These are phyloP conservation scores for Microtus pennsylvanicus DNA, from an alignment of 2,113 vertebrate genomes.

Conservation along the genomic window DNA sequence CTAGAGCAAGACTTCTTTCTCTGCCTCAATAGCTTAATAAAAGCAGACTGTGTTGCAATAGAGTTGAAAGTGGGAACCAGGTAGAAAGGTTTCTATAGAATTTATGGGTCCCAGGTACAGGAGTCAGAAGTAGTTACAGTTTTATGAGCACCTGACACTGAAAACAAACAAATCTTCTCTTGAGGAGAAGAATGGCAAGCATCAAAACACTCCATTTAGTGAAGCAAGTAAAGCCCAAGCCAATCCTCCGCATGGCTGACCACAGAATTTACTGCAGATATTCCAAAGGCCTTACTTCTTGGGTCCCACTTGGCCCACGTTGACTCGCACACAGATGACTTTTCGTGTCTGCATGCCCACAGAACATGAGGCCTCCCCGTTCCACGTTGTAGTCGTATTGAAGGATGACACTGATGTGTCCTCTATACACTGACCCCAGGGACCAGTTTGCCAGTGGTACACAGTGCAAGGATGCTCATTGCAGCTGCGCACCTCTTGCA, in stretches of 20 bases:
- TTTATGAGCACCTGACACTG: constrained; percentile 33
- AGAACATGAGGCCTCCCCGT: constrained; percentile 89
- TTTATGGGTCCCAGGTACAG: constrained; percentile 56
- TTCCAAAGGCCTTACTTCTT: constrained; percentile 93
- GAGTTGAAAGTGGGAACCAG: constrained; percentile 46
- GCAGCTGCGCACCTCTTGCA: constrained; percentile 95
- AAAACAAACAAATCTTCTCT: constrained; percentile 65
- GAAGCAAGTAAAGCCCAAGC: neutral
- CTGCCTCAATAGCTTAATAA: constrained; percentile 48
- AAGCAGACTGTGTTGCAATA: constrained; percentile 51
- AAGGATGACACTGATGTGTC: constrained; percentile 91
- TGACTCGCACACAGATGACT: constrained; percentile 98
- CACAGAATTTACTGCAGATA: neutral
- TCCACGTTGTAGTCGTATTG: constrained; percentile 89
- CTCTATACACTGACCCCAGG: constrained; percentile 95
- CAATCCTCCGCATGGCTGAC: neutral
- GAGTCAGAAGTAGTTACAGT: neutral
- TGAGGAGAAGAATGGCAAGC: constrained; percentile 41
- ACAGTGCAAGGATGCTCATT: constrained; percentile 97
- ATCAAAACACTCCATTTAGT: constrained; percentile 15
- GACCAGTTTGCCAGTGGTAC: constrained; percentile 97
- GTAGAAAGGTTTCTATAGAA: constrained; percentile 43
- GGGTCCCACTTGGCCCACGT: constrained; percentile 98
- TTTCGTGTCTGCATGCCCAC: constrained; percentile 97
- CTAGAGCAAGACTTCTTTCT: constrained; percentile 46